Evolutionary conservation across 1,140 invertebrate species (phyloP).

Genomic region (Drosophila mojavensis): DNA sequence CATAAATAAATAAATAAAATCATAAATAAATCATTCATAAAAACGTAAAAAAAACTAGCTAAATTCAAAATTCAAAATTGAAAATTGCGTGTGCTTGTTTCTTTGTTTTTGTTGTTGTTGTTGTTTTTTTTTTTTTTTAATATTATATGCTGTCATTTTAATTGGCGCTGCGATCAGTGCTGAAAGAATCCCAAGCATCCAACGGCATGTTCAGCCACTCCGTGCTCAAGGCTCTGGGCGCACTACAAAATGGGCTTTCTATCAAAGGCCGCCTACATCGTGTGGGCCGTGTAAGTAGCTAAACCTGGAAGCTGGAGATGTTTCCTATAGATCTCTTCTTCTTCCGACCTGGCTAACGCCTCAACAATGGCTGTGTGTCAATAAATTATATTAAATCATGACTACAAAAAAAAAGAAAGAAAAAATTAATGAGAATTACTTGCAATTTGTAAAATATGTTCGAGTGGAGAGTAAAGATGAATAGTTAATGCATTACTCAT

Average conservation of each 20-base stretch:
- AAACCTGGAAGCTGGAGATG: not conserved
- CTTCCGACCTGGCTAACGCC: not conserved
- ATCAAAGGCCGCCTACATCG: conserved; percentile 89
- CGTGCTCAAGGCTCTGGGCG: conserved; percentile 44
- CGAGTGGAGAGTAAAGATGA: not conserved
- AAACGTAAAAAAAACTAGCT: conserved; percentile 19
- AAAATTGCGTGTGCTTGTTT: conserved; percentile 6
- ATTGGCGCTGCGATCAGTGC: conserved; percentile 6
- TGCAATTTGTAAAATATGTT: conserved; percentile 32
- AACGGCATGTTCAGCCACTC: conserved; percentile 60
- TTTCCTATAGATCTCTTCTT: not conserved
- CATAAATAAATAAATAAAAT: conserved; percentile 16
- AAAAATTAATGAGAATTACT: conserved; percentile 29
- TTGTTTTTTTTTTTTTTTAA: not conserved
- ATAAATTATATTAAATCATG: conserved; percentile 13
- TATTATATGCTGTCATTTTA: conserved; percentile 1
- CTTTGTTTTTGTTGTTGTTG: conserved; percentile 1
- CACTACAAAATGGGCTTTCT: conserved; percentile 87
- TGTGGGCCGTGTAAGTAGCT: conserved; percentile 89
- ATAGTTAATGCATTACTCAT: not conserved
- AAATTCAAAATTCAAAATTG: conserved; percentile 26
- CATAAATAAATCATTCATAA: conserved; percentile 12
- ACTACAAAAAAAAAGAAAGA: conserved; percentile 3
- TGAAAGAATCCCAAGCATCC: conserved; percentile 22
- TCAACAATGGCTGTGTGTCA: conserved; percentile 7